Evolutionary conservation across 2,888 invertebrate species (phyloP).

Genomic region (Drosophila melanosoma): DNA sequence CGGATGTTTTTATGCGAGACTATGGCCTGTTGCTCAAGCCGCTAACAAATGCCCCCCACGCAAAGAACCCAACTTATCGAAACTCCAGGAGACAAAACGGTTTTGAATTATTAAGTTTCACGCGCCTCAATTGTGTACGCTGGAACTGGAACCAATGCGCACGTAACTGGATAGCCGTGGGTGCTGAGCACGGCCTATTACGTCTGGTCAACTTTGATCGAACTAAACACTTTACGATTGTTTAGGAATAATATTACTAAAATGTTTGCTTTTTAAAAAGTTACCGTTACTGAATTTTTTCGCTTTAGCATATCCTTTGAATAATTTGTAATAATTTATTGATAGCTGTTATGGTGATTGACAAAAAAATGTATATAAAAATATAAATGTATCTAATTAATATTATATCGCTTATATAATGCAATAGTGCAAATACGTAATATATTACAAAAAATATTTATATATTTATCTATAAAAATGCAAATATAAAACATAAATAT

Average conservation of each 20-base stretch:
- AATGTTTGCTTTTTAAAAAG: conserved; percentile 20
- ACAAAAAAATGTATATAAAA: conserved; percentile 24
- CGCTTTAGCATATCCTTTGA: conserved; percentile 14
- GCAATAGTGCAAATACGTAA: conserved; percentile 25
- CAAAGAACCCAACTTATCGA: conserved; percentile 34
- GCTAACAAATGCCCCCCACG: conserved; percentile 43
- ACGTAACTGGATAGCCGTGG: conserved; percentile 74
- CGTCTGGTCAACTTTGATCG: conserved; percentile 68
- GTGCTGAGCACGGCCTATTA: conserved; percentile 83
- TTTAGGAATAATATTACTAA: conserved; percentile 23
- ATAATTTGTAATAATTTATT: conserved; percentile 45
- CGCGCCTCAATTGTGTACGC: conserved; percentile 76
- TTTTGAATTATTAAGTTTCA: conserved; percentile 55
- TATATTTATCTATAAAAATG: conserved; percentile 44
- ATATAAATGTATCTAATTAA: conserved; percentile 17
- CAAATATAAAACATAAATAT: conserved; percentile 23
- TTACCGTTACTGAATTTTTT: conserved; percentile 5
- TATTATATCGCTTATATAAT: conserved; percentile 24
- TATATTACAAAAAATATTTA: conserved; percentile 24
- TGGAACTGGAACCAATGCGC: conserved; percentile 80
- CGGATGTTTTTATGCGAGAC: conserved; percentile 63
- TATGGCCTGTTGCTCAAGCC: conserved; percentile 81
- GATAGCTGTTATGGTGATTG: conserved; percentile 17
- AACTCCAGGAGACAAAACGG: conserved; percentile 54
- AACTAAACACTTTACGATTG: conserved; percentile 40